Conservation (phyloP, 2,888 invertebrate species). For the Eledona agricola region DNA sequence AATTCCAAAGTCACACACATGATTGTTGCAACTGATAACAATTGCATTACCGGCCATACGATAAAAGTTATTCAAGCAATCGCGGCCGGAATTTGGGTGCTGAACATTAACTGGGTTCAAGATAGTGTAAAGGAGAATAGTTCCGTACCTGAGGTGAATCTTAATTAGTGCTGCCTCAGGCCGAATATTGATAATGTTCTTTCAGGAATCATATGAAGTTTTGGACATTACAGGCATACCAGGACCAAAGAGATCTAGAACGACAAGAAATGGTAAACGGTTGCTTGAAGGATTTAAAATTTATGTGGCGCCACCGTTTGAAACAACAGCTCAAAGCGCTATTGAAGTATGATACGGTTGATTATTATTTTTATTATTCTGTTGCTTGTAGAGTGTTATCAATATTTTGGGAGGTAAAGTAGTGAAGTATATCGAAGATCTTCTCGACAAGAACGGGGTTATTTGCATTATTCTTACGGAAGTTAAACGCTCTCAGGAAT, state of each 20-base stretch:
- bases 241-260: slow-evolving; percentile 65
- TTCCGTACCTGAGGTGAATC: slow-evolving; percentile 64
- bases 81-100: slow-evolving; percentile 68
- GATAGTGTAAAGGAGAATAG: slow-evolving; percentile 62
- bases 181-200: slow-evolving; percentile 19
- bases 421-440: slow-evolving; percentile 42
- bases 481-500: slow-evolving; percentile 52
- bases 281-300: slow-evolving; percentile 66
- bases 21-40: slow-evolving; percentile 54
- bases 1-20: slow-evolving; percentile 56
- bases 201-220: slow-evolving; percentile 65
- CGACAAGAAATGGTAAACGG: slow-evolving; percentile 55
- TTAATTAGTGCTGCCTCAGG: not conserved
- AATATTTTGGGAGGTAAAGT: slow-evolving; percentile 51
- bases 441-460: slow-evolving; percentile 46
- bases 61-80: slow-evolving; percentile 68
- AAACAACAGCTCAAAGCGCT: slow-evolving; percentile 49
- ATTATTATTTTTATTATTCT: slow-evolving; percentile 5
- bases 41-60: slow-evolving; percentile 56
- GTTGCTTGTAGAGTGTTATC: slow-evolving; percentile 49
- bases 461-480: slow-evolving; percentile 55
- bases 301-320: slow-evolving; percentile 65
- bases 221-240: slow-evolving; percentile 65
- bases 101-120: slow-evolving; percentile 66
- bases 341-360: slow-evolving; percentile 50